Percentiles rank a stretch among this genome's conserved stretches.
These are phyloP conservation scores for Gymnodraco acuticeps DNA, from an alignment of 2,797 vertebrate genomes.

Conservation along the genomic window DNA sequence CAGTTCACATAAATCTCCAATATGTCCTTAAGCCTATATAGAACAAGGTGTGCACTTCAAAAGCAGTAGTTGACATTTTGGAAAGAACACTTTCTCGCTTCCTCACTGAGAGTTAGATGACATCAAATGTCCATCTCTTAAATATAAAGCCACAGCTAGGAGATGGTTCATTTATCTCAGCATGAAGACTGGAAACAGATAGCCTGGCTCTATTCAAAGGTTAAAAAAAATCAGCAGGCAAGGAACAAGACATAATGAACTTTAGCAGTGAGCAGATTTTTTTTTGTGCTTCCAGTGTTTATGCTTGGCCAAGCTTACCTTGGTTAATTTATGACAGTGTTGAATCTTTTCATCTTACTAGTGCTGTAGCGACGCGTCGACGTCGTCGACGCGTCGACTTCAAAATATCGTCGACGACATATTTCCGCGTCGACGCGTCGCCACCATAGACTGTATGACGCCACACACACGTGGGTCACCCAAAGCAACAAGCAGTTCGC, in stretches of 20 bases:
- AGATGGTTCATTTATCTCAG: not conserved
- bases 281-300: not conserved
- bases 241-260: not conserved
- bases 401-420: too few species aligned
- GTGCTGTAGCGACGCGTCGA: too few species aligned
- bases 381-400: too few species aligned
- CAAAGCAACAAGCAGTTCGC: too few species aligned
- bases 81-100: not conserved
- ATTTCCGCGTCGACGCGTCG: too few species aligned
- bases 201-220: not conserved
- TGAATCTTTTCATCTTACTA: not conserved
- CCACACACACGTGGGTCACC: too few species aligned
- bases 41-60: constrained; percentile 20
- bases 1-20: constrained; percentile 19
- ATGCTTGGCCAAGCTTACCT: not conserved
- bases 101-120: not conserved
- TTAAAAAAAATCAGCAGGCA: not conserved
- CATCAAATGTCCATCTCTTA: not conserved
- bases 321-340: not conserved
- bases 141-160: not conserved
- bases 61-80: constrained; percentile 8
- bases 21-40: constrained; percentile 3
- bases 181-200: not conserved
- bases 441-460: too few species aligned
- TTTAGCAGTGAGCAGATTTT: not conserved